Evolutionary conservation across 2,113 vertebrate genomes (phyloP).

Genomic region (Talpa occidentalis): DNA sequence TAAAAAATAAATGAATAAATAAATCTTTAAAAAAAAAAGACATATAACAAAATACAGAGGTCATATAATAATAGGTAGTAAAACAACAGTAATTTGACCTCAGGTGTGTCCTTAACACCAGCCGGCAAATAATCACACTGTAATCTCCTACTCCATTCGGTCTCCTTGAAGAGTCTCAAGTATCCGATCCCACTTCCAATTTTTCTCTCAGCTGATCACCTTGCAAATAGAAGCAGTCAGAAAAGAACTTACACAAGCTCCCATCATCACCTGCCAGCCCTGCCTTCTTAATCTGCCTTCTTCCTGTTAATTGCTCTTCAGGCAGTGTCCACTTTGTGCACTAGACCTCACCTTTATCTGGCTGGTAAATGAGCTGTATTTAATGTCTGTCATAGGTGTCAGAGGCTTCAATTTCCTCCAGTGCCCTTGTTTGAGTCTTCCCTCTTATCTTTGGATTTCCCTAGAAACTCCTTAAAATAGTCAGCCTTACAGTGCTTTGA

Average conservation of each 20-base stretch:
- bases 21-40: too few species aligned
- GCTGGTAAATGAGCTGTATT: background rate
- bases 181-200: background rate
- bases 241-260: background rate
- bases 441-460: background rate
- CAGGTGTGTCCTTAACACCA: background rate
- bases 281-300: background rate
- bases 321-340: background rate
- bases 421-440: background rate
- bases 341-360: background rate
- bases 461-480: background rate
- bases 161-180: background rate
- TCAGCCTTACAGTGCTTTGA: background rate
- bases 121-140: background rate
- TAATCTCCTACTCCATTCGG: background rate
- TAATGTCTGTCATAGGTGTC: background rate
- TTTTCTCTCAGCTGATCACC: background rate
- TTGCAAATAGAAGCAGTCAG: background rate
- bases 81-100: background rate
- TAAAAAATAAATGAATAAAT: too few species aligned
- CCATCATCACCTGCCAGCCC: background rate
- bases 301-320: background rate
- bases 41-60: background rate
- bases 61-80: background rate
- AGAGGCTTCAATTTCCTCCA: background rate